A percentile compares a stretch with the other conserved stretches of the same genome.
Conservation (phyloP, 1,140 invertebrate species). For the Agrilus planipennis region DNA sequence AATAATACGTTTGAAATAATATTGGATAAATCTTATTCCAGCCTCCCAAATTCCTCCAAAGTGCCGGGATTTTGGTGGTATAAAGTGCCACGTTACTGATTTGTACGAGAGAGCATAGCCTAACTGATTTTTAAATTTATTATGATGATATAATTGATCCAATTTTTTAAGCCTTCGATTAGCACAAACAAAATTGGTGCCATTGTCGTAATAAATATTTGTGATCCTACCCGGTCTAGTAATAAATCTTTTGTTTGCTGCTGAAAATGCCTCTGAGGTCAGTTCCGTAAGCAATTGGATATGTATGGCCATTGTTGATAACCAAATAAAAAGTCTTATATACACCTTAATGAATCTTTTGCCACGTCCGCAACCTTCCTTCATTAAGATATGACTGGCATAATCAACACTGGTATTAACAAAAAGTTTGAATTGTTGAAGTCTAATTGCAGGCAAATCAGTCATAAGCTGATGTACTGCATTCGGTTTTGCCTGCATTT, state of each 20-base stretch:
- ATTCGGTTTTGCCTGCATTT: too few relatives aligned
- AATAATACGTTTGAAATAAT: too few relatives aligned
- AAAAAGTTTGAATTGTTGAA: conserved; percentile 20
- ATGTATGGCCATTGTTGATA: conserved; percentile 25
- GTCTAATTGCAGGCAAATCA: conserved; percentile 17
- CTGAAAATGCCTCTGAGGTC: conserved; percentile 28
- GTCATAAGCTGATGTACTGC: conserved; percentile 27
- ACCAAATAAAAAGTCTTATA: conserved; percentile 30
- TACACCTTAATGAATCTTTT: conserved; percentile 21
- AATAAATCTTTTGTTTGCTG: conserved; percentile 28
- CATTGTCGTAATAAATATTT: too few relatives aligned
- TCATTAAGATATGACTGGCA: conserved; percentile 23
- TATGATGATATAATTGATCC: too few relatives aligned
- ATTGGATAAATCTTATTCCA: too few relatives aligned
- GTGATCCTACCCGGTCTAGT: conserved; percentile 20
- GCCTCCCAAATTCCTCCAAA: too few relatives aligned
- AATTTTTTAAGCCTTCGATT: too few relatives aligned
- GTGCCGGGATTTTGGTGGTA: too few relatives aligned
- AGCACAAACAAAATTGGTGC: too few relatives aligned
- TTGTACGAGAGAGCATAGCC: too few relatives aligned
- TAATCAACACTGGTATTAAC: conserved; percentile 25
- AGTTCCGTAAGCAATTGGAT: conserved; percentile 22
- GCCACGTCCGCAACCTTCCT: conserved; percentile 7
- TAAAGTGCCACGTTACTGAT: too few relatives aligned
- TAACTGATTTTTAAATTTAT: too few relatives aligned